Percentiles rank a stretch among this genome's conserved stretches.
These are phyloP conservation scores for Aplysina aerophoba DNA, from an alignment of 37 sponge, comb jelly and placozoan genomes.

Conservation along the genomic window DNA sequence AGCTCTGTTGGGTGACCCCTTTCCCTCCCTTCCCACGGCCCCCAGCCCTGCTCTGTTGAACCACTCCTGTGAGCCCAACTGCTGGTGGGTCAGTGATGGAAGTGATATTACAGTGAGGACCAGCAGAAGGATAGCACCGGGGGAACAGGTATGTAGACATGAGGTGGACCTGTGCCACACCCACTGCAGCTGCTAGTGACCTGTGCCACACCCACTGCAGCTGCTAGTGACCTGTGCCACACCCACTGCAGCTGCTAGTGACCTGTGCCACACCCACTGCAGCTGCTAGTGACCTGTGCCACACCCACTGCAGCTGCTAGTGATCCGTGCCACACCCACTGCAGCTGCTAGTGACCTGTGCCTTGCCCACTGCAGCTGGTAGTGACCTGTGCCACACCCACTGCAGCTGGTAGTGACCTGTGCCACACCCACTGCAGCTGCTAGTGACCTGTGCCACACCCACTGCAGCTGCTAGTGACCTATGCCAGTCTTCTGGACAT, in stretches of 20 bases:
- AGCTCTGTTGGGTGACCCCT: too few species aligned
- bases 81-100: slow-evolving; percentile 11
- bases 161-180: too few species aligned
- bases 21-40: background rate
- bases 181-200: background rate
- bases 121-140: background rate
- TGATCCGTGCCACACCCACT: too few species aligned
- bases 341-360: slow-evolving; percentile 4
- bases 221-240: too few species aligned
- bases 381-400: too few species aligned
- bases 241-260: background rate
- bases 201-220: too few species aligned
- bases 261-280: slow-evolving; percentile 6
- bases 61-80: slow-evolving; percentile 21
- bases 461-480: background rate
- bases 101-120: background rate
- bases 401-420: background rate
- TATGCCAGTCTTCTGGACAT: slow-evolving; percentile 26
- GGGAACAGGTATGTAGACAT: slow-evolving; percentile 25
- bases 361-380: too few species aligned
- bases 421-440: slow-evolving; percentile 12
- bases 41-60: background rate
- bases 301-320: too few species aligned
- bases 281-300: slow-evolving; percentile 2
- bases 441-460: background rate